Conservation (phyloP, 2,888 invertebrate genomes). For the Campopleginae sp. region DNA sequence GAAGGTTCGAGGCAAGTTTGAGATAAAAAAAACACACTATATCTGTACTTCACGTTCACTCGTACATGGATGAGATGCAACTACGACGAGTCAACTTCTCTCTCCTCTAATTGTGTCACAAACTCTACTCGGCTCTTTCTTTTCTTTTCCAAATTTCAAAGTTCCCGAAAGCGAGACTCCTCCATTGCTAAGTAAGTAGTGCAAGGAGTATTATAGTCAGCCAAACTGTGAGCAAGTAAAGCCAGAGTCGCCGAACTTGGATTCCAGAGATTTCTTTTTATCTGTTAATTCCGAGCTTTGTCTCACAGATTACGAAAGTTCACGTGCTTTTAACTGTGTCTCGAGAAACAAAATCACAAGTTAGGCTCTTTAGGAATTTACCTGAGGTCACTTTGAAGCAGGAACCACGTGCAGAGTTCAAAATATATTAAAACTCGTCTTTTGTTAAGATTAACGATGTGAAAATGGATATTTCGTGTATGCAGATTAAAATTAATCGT, state of each 20-base stretch:
- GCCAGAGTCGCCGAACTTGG: slow-evolving; percentile 12
- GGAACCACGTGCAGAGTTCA: neutral
- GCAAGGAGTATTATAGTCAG: slow-evolving; percentile 43
- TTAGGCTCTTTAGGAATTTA: neutral
- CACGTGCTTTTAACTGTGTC: neutral
- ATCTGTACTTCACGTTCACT: slow-evolving; percentile 23
- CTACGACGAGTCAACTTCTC: slow-evolving; percentile 40
- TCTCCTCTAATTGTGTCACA: slow-evolving; percentile 2
- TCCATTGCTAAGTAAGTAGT: slow-evolving; percentile 51
- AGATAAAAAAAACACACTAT: slow-evolving; percentile 28
- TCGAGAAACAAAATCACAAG: neutral
- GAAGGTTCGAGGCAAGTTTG: slow-evolving; percentile 55
- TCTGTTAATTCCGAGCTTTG: neutral
- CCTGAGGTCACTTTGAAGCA: neutral
- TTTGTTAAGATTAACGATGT: too few species aligned
- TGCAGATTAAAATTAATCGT: neutral
- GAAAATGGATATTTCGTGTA: too few species aligned
- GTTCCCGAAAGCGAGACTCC: slow-evolving; percentile 50
- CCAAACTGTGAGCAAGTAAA: slow-evolving; percentile 23
- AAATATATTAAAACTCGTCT: neutral
- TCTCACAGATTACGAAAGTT: neutral
- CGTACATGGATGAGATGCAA: neutral
- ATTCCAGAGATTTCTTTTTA: slow-evolving; percentile 12
- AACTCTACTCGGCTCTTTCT: slow-evolving; percentile 4
- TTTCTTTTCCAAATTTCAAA: slow-evolving; percentile 30